phyloP scores from a whole-genome alignment of 2,797 vertebrate genomes.

The Sebastes kiyomatsui region DNA sequence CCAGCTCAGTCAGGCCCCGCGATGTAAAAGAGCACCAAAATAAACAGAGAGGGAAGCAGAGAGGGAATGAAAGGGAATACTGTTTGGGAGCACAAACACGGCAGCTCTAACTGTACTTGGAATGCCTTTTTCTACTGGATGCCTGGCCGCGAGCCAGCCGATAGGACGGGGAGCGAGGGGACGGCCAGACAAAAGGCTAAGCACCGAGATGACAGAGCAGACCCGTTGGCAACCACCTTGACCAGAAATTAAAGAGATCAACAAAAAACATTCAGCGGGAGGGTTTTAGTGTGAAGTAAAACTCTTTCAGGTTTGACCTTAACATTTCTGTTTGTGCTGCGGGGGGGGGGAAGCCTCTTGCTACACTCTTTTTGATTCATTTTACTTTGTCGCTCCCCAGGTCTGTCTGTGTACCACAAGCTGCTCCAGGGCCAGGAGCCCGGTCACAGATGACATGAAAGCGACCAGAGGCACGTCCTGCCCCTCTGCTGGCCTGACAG shows the following conservation, averaged over 20 bases:
- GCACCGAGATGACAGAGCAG: conserved; percentile 19
- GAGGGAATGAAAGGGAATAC: conserved; percentile 85
- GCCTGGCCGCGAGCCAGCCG: conserved; percentile 71
- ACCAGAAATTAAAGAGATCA: conserved; percentile 29
- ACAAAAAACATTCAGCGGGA: not conserved
- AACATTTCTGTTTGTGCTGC: not conserved
- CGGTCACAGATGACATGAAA: conserved; percentile 78
- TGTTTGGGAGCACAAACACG: conserved; percentile 84
- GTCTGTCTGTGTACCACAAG: conserved; percentile 75
- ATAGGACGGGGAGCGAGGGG: conserved; percentile 47
- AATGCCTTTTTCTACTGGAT: conserved; percentile 78
- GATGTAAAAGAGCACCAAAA: conserved; percentile 85
- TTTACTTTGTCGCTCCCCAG: conserved; percentile 52
- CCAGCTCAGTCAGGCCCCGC: conserved; percentile 77
- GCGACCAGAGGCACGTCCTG: conserved; percentile 49
- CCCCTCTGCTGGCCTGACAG: conserved; percentile 69
- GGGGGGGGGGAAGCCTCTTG: not conserved
- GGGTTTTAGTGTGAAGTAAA: conserved; percentile 16
- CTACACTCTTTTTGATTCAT: not conserved
- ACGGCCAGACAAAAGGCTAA: conserved; percentile 33
- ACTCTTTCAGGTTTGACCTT: conserved; percentile 2
- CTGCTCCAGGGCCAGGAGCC: conserved; percentile 70
- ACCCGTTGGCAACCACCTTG: conserved; percentile 28
- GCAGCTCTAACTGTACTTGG: conserved; percentile 75
- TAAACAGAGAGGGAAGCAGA: conserved; percentile 78